Base-by-base conservation (phyloP, 2,797 vertebrate genomes). In the Crax fasciolata region DNA sequence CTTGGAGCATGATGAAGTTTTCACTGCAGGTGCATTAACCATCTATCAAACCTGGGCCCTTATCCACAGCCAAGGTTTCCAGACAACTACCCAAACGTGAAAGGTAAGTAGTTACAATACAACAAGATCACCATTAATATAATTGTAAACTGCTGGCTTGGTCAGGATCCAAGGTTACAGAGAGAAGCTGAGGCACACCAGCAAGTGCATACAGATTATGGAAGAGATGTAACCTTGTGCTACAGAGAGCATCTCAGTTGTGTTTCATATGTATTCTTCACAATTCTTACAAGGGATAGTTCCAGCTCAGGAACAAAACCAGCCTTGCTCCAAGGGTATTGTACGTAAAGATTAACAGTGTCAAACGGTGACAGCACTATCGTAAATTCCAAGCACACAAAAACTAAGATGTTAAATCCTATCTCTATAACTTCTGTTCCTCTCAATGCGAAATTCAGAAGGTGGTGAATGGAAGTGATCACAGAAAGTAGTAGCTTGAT, bases 401-500 rank as follows among this genome's bases (percentile, higher is more conserved):
- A 96, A 91, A 61, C 89, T 91, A 79, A 94, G 87, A 82, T 83
- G 78, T 89, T 96, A 94, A 95, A 88, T 93, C 95, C 68, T 96
- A 49, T 97, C 96, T 96, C 94, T 92, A 92, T 97, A 94, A 94
- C 89, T 96, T 92, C 94, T 97, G 91, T 97, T 96, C 91, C 92
- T 92, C 90, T 94, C 95, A 95, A 88, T 66, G 70, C 6, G 89
- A 96, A 97, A 97, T 97, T 97, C 98, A 98, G 97, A 98, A 97
- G 98, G 97, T 97, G 97, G 97, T 98, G 98, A 98, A 98, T 97
- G 97, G 97, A 98, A 97, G 97, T 95, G 97, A 98, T 98, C 98
- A 98, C 98, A 98, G 98, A 98, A 96, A 98, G 85, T 98, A 97
- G 97, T 97, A 96, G 97, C 98, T 98, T 99, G 99, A 99, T 99